A percentile compares a stretch with the other conserved stretches of the same genome.
phyloP scores from a whole-genome alignment of 2,113 vertebrate genomes.

The Aspidoscelis tigris region DNA sequence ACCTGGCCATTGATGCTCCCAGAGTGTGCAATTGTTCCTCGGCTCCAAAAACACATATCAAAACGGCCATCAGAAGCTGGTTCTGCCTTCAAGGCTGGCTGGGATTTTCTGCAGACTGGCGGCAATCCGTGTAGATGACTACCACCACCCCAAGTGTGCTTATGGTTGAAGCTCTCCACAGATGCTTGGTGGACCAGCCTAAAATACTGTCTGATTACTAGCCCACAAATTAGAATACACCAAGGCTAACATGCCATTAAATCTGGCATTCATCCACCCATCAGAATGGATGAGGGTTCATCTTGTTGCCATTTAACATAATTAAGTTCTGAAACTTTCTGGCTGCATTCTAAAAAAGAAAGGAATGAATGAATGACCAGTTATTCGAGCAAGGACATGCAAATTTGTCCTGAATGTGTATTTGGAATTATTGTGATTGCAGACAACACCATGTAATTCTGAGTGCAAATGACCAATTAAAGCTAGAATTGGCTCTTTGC shows the following conservation, averaged over 20 bases:
- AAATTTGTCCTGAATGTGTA: constrained; percentile 14
- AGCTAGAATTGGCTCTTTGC: constrained; percentile 15
- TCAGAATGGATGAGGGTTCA: neutral
- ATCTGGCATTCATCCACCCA: neutral
- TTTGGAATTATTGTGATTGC: constrained; percentile 23
- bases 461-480: constrained; percentile 19
- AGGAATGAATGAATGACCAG: neutral
- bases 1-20: no score
- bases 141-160: no score
- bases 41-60: no score
- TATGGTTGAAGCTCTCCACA: neutral
- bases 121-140: no score
- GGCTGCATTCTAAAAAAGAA: neutral
- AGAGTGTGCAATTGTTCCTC: no score
- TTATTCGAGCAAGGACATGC: constrained; percentile 16
- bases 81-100: no score
- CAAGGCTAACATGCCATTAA: no score
- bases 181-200: neutral
- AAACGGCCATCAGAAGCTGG: no score
- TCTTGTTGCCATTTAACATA: neutral
- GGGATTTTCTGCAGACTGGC: no score
- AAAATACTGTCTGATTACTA: neutral
- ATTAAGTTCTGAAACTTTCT: constrained; percentile 13
- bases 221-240: no score
- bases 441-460: constrained; percentile 14